Evolutionary conservation across 2,113 vertebrate species (phyloP).

Genomic region (Natator depressus): DNA sequence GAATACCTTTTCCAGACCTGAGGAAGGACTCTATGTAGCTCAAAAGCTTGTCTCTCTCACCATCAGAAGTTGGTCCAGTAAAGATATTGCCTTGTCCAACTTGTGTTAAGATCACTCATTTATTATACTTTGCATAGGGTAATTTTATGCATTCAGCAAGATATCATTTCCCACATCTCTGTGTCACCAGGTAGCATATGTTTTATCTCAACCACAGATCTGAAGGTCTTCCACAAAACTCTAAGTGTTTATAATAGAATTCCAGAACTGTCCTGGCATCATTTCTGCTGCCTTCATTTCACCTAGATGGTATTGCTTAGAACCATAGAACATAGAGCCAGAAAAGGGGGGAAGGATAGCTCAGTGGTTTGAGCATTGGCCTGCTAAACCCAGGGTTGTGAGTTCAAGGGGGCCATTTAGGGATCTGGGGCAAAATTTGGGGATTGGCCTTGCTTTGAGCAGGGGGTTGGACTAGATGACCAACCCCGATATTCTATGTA

Average conservation of each 20-base stretch:
- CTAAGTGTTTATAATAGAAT: not conserved
- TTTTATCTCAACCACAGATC: not conserved
- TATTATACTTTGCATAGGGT: not conserved
- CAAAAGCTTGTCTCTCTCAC: not conserved
- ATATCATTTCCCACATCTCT: not conserved
- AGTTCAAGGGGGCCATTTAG: too few relatives aligned
- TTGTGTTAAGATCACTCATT: not conserved
- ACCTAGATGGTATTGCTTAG: not conserved
- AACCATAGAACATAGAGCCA: not conserved
- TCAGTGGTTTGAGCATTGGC: too few relatives aligned
- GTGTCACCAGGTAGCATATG: not conserved
- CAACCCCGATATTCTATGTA: too few relatives aligned
- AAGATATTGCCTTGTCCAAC: not conserved
- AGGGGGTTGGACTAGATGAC: too few relatives aligned
- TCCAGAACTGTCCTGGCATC: not conserved
- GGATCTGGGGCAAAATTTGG: too few relatives aligned
- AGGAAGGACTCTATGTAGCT: not conserved
- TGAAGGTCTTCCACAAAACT: not conserved
- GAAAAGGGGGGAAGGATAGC: not conserved
- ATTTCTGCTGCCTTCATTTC: not conserved
- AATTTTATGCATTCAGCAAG: not conserved
- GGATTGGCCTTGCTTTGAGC: too few relatives aligned
- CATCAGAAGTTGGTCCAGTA: not conserved
- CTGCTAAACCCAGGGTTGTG: too few relatives aligned
- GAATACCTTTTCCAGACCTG: not conserved